phyloP scores from a whole-genome alignment of 2,797 vertebrate genomes.

The Basileuterus tristriatus region DNA sequence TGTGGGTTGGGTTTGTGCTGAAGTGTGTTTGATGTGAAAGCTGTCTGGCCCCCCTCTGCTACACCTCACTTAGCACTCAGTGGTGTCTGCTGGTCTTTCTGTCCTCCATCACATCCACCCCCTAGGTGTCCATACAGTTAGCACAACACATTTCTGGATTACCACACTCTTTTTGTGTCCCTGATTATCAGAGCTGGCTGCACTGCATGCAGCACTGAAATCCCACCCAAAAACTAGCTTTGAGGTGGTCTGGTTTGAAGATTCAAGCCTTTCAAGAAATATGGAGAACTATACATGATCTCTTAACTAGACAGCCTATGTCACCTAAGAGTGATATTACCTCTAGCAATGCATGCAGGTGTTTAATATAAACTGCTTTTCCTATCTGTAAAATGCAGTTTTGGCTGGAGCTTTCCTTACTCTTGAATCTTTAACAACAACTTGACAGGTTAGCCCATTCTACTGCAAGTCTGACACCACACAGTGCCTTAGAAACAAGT shows the following conservation, averaged over 20 bases:
- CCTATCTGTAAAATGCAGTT: neutral
- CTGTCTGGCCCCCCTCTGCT: neutral
- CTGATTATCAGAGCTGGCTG: neutral
- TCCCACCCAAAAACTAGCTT: neutral
- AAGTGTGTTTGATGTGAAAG: neutral
- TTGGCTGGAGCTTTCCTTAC: neutral
- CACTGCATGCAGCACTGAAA: neutral
- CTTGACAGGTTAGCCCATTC: neutral
- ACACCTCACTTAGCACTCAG: neutral
- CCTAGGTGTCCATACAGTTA: fast-evolving
- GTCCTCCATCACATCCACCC: neutral
- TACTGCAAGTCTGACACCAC: neutral
- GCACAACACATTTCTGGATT: neutral
- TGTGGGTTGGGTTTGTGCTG: neutral
- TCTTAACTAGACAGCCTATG: neutral
- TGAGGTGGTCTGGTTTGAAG: neutral
- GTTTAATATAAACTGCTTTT: neutral
- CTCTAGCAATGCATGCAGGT: neutral
- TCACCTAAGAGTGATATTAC: neutral
- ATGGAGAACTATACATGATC: neutral
- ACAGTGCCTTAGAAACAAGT: neutral
- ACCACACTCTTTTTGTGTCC: neutral
- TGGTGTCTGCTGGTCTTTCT: neutral
- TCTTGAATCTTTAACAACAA: neutral
- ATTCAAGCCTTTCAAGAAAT: neutral